phyloP scores from a whole-genome alignment of 2,113 vertebrate species.

The Athene noctua region DNA sequence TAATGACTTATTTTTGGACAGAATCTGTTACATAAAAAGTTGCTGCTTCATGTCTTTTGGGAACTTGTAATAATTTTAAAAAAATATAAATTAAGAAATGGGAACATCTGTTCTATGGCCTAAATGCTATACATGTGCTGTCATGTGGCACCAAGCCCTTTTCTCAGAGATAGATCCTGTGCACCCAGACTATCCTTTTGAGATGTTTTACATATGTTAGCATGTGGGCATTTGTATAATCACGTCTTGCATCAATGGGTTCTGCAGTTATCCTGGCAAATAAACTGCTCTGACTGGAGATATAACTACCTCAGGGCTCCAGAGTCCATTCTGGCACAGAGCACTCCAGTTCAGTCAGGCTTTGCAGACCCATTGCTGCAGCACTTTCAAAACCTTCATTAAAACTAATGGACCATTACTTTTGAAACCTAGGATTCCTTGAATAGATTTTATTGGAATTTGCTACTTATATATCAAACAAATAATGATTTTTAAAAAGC shows the following conservation, averaged over 20 bases:
- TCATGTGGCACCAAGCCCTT: conserved; percentile 25
- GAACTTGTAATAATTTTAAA: background rate
- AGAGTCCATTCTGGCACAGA: background rate
- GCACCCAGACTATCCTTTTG: conserved; percentile 7
- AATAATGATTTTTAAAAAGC: background rate
- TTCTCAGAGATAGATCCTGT: conserved; percentile 12
- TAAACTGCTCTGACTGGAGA: background rate
- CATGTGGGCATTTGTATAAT: conserved; percentile 22
- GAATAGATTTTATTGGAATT: conserved; percentile 4
- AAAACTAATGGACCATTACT: conserved; percentile 38
- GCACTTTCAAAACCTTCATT: conserved; percentile 2
- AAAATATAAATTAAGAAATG: background rate
- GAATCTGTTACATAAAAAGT: background rate
- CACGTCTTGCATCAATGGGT: background rate
- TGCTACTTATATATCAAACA: background rate
- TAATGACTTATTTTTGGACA: background rate
- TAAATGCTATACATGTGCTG: background rate
- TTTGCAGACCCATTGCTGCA: conserved; percentile 7
- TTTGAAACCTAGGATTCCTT: background rate
- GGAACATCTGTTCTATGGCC: background rate
- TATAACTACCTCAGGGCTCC: conserved; percentile 9
- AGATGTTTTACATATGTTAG: conserved; percentile 45
- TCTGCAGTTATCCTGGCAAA: conserved; percentile 44
- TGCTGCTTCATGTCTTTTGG: background rate
- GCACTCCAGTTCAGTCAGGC: background rate